These are phyloP conservation scores for Argyrosomus japonicus DNA, from an alignment of 2,113 vertebrate genomes.

Conservation along the genomic window DNA sequence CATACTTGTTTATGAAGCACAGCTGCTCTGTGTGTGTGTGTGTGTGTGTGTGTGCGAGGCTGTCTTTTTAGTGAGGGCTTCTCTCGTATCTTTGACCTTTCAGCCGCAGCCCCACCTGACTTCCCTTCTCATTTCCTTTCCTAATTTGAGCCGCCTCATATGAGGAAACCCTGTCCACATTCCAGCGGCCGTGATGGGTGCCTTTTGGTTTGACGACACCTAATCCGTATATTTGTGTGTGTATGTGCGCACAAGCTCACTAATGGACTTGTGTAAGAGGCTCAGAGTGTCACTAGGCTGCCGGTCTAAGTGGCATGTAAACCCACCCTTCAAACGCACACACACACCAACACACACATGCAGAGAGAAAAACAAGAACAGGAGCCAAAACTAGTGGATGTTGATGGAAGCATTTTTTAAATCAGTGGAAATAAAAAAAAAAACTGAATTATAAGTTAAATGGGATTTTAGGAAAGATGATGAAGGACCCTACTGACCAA, in stretches of 20 bases:
- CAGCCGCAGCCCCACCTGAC: constrained; percentile 31
- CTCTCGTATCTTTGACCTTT: constrained; percentile 61
- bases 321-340: background rate
- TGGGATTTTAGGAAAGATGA: background rate
- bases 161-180: constrained; percentile 57
- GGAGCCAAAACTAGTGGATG: background rate
- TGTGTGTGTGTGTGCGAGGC: background rate
- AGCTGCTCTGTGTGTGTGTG: constrained; percentile 32
- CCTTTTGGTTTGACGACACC: constrained; percentile 51
- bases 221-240: constrained; percentile 42
- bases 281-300: constrained; percentile 55
- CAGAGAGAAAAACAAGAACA: background rate
- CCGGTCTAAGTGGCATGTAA: constrained; percentile 29
- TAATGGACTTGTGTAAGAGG: constrained; percentile 72
- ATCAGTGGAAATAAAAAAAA: no score
- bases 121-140: constrained; percentile 39
- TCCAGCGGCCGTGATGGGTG: constrained; percentile 17
- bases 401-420: background rate
- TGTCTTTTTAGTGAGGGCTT: constrained; percentile 25
- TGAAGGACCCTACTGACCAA: background rate
- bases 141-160: constrained; percentile 41
- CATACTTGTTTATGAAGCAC: constrained; percentile 50
- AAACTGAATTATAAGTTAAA: no score
- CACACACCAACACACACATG: constrained; percentile 13
- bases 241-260: background rate